Percentiles rank a stretch among this genome's conserved stretches.
These are phyloP conservation scores for Paguma larvata DNA, from an alignment of 2,797 vertebrate species.

Conservation along the genomic window DNA sequence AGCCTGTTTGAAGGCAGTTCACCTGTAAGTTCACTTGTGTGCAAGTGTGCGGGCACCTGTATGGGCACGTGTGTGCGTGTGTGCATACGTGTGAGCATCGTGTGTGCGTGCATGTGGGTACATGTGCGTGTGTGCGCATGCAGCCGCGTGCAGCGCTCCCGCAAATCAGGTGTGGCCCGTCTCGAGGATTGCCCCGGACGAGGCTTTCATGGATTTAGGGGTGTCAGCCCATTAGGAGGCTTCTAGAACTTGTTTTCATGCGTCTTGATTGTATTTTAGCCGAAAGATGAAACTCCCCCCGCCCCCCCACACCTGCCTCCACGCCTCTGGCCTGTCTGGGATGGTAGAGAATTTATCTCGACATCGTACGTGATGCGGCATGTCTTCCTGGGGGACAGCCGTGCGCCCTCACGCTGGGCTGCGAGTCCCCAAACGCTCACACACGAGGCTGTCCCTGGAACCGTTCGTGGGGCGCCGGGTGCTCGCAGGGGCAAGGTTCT, in stretches of 20 bases:
- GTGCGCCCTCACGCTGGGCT: accelerated
- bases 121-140: not conserved
- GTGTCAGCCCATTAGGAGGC: not conserved
- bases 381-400: not conserved
- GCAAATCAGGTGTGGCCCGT: too few relatives aligned
- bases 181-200: not conserved
- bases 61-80: too few relatives aligned
- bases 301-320: accelerated
- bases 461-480: too few relatives aligned
- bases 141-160: accelerated
- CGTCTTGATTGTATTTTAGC: not conserved
- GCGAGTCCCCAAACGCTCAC: accelerated
- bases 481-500: not conserved
- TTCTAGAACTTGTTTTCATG: not conserved
- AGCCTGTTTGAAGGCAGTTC: not conserved
- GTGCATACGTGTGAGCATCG: accelerated
- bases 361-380: accelerated
- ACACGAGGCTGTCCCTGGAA: not conserved
- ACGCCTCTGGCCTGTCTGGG: accelerated
- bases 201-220: not conserved
- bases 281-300: not conserved
- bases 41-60: too few relatives aligned
- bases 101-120: too few relatives aligned
- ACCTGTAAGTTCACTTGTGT: not conserved
- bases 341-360: accelerated